Evolutionary conservation across 2,797 vertebrate species (phyloP), one percentile per base, ranked within the genome.

Genomic region (Oryzias sinensis): DNA sequence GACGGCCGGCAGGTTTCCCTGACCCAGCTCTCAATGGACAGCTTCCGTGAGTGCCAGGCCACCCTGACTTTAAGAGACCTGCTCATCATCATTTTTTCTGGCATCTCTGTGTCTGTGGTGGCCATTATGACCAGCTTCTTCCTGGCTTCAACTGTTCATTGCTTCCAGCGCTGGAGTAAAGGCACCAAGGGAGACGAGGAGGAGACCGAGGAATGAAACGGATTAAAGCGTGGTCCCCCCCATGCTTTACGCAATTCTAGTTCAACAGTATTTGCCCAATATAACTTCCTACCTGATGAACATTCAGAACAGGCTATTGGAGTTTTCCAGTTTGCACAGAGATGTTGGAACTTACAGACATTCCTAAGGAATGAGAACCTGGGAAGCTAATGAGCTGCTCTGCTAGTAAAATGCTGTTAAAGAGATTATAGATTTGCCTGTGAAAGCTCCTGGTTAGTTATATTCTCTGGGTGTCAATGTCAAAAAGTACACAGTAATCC

Each of bases 91-190:
- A 94, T 98, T 83, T 99, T 98, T 90, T 98, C 97, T 0, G 97
- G 97, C 33, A 97, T 98, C 8, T 97, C 94, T 0, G 96, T 98
- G 71, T 98, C 96, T 17, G 93, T 98, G 13, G 96, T 95, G 22
- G 97, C 97, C 81, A 98, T 99, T 69, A 94, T 96, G 65, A 95
- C 97, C 8, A 98, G 97, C 90, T 99, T 99, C 89, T 95, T 99
- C 88, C 89, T 99, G 90, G 97, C 97, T 37, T 96, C 95, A 4
- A 94, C 96, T 40, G 97, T 98, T 15, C 97, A 98, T 78, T 99
- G 96, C 80, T 98, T 98, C 93, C 97, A 98, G 73, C 94, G 94
- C 68, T 98, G 95, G 82, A 97, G 93, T 85, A 98, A 98, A 87
- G 96, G 95, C 57, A 77, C 90, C 0, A 97, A 97, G 44, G 94